These are phyloP conservation scores for Seira musarum DNA, from an alignment of 2,888 invertebrate species.

Conservation along the genomic window DNA sequence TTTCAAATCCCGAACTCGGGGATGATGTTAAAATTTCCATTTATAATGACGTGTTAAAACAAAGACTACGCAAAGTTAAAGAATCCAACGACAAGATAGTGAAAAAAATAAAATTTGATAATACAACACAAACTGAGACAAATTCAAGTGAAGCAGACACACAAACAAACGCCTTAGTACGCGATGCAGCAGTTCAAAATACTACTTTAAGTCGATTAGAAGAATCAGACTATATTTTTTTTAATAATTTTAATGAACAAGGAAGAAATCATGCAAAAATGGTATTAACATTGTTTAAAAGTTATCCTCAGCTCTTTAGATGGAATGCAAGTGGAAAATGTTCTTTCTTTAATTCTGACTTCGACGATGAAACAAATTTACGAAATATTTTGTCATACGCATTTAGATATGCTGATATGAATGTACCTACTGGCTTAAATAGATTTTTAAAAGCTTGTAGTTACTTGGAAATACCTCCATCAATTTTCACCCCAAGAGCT, in stretches of 20 bases:
- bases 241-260: slow-evolving; percentile 11
- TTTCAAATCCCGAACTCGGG: not conserved
- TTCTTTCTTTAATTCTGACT: not conserved
- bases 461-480: not conserved
- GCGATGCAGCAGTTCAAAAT: not conserved
- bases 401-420: not conserved
- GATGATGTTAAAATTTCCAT: slow-evolving; percentile 29
- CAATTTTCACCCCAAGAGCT: not conserved
- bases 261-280: slow-evolving; percentile 1
- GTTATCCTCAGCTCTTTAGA: not conserved
- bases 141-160: not conserved
- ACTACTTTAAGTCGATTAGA: not conserved
- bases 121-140: not conserved
- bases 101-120: not conserved
- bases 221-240: not conserved
- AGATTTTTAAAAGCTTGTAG: slow-evolving; percentile 1
- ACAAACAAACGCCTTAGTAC: not conserved
- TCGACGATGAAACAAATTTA: not conserved
- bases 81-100: not conserved
- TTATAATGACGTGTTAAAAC: slow-evolving; percentile 16
- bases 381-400: not conserved
- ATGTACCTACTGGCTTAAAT: not conserved
- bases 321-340: not conserved
- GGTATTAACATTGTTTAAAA: slow-evolving; percentile 9
- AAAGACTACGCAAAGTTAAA: not conserved